phyloP scores from a whole-genome alignment of 2,888 invertebrate species.

The Aspidiotus destructor region DNA sequence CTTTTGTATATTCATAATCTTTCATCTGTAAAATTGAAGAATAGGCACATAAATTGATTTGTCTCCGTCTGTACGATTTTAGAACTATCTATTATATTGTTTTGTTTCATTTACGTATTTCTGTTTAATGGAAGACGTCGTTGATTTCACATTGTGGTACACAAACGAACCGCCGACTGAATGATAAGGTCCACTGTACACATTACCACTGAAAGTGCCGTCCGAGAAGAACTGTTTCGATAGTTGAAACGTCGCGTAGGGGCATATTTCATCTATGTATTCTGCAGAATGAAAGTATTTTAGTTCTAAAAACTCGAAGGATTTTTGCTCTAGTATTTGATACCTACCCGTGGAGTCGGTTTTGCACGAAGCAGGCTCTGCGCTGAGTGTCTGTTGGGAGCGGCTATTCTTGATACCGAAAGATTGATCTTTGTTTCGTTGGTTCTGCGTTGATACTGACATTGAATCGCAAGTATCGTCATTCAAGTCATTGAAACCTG shows the following conservation, averaged over 20 bases:
- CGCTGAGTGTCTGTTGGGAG: conserved; percentile 44
- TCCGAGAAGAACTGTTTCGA: conserved; percentile 73
- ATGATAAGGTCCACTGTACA: conserved; percentile 77
- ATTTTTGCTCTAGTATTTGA: not conserved
- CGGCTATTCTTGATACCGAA: conserved; percentile 56
- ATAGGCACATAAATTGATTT: not conserved
- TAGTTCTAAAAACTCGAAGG: not conserved
- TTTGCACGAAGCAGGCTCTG: conserved; percentile 51
- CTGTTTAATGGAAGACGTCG: conserved; percentile 46
- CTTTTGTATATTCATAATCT: conserved; percentile 74
- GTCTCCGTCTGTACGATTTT: not conserved
- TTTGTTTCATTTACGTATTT: conserved; percentile 50
- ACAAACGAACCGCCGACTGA: conserved; percentile 75
- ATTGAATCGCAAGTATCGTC: conserved; percentile 42
- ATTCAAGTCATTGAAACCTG: conserved; percentile 18
- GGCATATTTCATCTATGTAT: conserved; percentile 87
- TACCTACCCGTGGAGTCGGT: conserved; percentile 40
- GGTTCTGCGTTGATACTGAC: conserved; percentile 55
- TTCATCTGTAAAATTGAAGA: conserved; percentile 50
- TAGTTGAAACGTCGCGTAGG: conserved; percentile 84
- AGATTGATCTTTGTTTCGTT: conserved; percentile 67
- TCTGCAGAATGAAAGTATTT: conserved; percentile 48
- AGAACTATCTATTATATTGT: not conserved
- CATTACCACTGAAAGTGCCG: conserved; percentile 81
- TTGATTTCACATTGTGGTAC: conserved; percentile 74